Percentiles rank a stretch among this genome's conserved stretches.
phyloP scores from a whole-genome alignment of 1,140 invertebrate species.

The Chymomyza costata region DNA sequence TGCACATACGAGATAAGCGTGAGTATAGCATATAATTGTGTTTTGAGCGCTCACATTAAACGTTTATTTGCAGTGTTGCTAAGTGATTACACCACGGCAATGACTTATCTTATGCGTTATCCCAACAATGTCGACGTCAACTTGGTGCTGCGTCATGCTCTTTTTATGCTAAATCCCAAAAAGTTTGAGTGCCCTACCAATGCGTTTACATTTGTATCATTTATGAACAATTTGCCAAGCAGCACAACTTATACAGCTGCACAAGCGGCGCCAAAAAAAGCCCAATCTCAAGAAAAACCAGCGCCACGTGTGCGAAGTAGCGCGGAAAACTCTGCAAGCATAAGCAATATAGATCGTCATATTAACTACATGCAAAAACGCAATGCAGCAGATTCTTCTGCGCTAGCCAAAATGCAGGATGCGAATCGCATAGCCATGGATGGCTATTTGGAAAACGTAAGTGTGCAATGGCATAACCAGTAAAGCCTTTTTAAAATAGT shows the following conservation, averaged over 20 bases:
- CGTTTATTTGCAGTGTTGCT: constrained; percentile 77
- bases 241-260: background rate
- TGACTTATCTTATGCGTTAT: constrained; percentile 82
- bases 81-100: constrained; percentile 80
- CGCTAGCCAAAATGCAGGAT: constrained; percentile 44
- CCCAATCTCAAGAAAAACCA: background rate
- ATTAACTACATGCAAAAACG: constrained; percentile 55
- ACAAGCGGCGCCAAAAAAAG: background rate
- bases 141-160: constrained; percentile 80
- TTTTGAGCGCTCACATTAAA: background rate
- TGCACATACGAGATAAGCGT: constrained; percentile 83
- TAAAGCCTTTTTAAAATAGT: background rate
- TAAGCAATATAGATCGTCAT: constrained; percentile 47
- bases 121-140: constrained; percentile 80
- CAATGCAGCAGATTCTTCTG: constrained; percentile 51
- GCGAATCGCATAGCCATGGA: constrained; percentile 55
- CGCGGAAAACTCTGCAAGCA: constrained; percentile 26
- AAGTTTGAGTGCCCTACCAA: constrained; percentile 67
- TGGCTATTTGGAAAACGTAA: constrained; percentile 61
- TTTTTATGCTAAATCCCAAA: constrained; percentile 79
- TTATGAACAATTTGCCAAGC: constrained; percentile 16
- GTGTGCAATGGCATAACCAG: background rate
- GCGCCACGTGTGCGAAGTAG: constrained; percentile 23
- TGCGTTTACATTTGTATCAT: constrained; percentile 59
- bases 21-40: constrained; percentile 68